Conservation (phyloP, 1,140 invertebrate species). For the Drosophila fuyamai region DNA sequence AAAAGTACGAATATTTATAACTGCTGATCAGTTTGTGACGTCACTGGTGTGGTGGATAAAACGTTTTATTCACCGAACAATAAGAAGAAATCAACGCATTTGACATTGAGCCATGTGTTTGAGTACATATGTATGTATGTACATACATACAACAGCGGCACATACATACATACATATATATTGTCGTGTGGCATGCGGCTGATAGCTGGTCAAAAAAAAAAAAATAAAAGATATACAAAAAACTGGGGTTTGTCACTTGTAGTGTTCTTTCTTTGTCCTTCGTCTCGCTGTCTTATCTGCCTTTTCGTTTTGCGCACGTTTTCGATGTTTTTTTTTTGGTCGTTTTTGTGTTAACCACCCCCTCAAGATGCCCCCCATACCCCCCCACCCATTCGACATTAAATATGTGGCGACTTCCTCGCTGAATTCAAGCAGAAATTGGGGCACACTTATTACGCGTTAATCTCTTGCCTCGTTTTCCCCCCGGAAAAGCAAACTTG, state of each 20-base stretch:
- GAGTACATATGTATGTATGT: slow-evolving; percentile 9
- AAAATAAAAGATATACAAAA: neutral
- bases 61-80: slow-evolving; percentile 8
- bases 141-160: no score
- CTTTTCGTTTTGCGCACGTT: slow-evolving; percentile 74
- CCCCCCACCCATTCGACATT: neutral
- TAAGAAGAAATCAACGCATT: slow-evolving; percentile 4
- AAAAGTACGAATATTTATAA: neutral
- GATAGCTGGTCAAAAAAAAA: slow-evolving; percentile 40
- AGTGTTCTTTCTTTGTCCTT: slow-evolving; percentile 31
- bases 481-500: slow-evolving; percentile 28
- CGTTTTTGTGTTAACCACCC: slow-evolving; percentile 23
- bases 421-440: slow-evolving; percentile 45
- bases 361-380: neutral
- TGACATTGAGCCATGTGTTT: slow-evolving; percentile 19
- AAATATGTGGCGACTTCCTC: slow-evolving; percentile 39
- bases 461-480: slow-evolving; percentile 17
- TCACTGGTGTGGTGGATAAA: slow-evolving; percentile 9
- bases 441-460: slow-evolving; percentile 53
- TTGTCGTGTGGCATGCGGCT: slow-evolving; percentile 38
- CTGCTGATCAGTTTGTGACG: slow-evolving; percentile 4
- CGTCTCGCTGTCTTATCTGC: slow-evolving; percentile 62
- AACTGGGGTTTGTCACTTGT: slow-evolving; percentile 7
- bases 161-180: slow-evolving; percentile 12
- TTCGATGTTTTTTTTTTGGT: slow-evolving; percentile 34